phyloP scores from a whole-genome alignment of 2,113 vertebrate genomes.

The Actenoides lindsayi region DNA sequence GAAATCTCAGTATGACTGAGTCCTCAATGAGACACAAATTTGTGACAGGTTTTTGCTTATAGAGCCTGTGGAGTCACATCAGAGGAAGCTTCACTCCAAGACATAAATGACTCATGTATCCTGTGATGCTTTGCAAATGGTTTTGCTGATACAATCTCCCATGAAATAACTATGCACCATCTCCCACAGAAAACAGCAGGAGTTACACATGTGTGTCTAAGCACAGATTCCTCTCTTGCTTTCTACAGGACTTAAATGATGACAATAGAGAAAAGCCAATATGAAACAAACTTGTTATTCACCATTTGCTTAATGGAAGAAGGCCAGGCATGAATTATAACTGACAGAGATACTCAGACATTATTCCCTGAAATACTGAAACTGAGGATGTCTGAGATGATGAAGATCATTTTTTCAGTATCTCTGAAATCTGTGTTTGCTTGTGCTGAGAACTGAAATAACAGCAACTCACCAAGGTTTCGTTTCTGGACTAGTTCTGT shows the following conservation, averaged over 20 bases:
- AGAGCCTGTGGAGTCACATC: not conserved
- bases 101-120: not conserved
- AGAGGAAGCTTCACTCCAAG: not conserved
- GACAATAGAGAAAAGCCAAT: not conserved
- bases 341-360: not conserved
- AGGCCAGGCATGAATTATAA: not conserved
- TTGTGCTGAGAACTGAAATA: not conserved
- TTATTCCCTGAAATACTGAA: not conserved
- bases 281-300: not conserved
- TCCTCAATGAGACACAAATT: not conserved
- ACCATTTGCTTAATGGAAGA: not conserved
- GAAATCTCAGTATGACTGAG: not conserved
- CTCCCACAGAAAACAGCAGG: not conserved
- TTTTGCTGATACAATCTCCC: not conserved
- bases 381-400: not conserved
- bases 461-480: not conserved
- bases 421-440: not conserved
- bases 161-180: not conserved
- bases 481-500: not conserved
- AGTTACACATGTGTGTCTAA: not conserved
- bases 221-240: not conserved
- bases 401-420: not conserved
- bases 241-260: not conserved
- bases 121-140: not conserved
- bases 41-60: not conserved